These are phyloP conservation scores for Chascanopsetta lugubris DNA, from an alignment of 2,113 vertebrate genomes.

Conservation along the genomic window DNA sequence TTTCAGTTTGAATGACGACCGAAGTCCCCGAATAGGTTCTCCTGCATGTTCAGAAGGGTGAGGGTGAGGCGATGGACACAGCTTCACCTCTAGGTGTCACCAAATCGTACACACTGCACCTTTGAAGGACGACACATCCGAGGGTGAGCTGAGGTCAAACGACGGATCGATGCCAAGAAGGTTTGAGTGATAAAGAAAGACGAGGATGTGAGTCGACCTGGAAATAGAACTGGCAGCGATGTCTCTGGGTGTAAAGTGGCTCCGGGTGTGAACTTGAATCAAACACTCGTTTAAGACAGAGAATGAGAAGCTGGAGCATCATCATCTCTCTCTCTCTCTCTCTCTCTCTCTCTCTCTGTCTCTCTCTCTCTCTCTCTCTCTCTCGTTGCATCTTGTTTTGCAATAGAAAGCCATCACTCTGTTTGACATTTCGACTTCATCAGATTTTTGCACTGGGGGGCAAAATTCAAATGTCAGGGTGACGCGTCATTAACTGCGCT, in stretches of 20 bases:
- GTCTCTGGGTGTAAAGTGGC: not conserved
- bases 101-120: too few species aligned
- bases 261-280: not conserved
- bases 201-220: not conserved
- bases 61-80: too few species aligned
- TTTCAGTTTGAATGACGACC: too few species aligned
- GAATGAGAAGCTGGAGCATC: too few species aligned
- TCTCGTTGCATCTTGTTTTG: not conserved
- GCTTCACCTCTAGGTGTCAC: too few species aligned
- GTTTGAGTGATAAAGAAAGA: not conserved
- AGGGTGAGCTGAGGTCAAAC: slow-evolving; percentile 9
- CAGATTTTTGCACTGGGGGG: slow-evolving; percentile 7
- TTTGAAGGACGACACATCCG: not conserved
- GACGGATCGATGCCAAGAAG: not conserved
- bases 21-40: too few species aligned
- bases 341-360: not conserved
- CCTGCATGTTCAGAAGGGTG: not conserved
- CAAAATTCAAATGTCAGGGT: slow-evolving; percentile 32
- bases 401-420: slow-evolving; percentile 13
- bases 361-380: not conserved
- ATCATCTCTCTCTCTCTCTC: not conserved
- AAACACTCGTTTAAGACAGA: too few species aligned
- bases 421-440: slow-evolving; percentile 45
- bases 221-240: not conserved
- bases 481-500: slow-evolving; percentile 10